These are phyloP conservation scores for Elymnias hypermnestra DNA, from an alignment of 1,140 invertebrate species.

Conservation along the genomic window DNA sequence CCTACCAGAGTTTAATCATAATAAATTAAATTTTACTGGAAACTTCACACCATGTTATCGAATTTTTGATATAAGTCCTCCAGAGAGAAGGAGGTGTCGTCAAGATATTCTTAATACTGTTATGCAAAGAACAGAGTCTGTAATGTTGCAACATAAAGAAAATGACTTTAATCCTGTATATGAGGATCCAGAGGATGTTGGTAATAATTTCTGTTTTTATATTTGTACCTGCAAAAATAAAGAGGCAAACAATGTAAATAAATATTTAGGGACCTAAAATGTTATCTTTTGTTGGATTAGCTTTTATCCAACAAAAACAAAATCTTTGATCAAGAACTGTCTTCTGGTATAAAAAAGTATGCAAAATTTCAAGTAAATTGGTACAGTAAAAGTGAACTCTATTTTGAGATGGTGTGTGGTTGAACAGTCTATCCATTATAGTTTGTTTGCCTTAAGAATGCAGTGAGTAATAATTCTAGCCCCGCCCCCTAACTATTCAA, in stretches of 20 bases:
- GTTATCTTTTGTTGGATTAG: too few species aligned
- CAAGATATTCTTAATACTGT: conserved; percentile 50
- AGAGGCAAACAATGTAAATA: background rate
- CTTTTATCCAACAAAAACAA: too few species aligned
- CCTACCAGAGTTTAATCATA: conserved; percentile 19
- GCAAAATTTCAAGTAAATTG: too few species aligned
- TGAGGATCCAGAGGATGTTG: conserved; percentile 61
- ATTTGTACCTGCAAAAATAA: background rate
- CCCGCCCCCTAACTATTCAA: too few species aligned
- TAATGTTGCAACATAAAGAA: conserved; percentile 29
- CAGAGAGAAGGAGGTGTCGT: conserved; percentile 32
- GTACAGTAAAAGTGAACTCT: too few species aligned
- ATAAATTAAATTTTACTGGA: conserved; percentile 42
- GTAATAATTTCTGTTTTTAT: conserved; percentile 19
- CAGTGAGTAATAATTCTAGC: too few species aligned
- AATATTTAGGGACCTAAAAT: background rate
- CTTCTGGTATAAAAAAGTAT: too few species aligned
- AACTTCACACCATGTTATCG: conserved; percentile 44
- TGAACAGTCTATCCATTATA: too few species aligned
- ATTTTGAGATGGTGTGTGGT: too few species aligned
- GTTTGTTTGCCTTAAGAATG: too few species aligned
- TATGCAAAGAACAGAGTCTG: conserved; percentile 40
- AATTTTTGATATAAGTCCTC: conserved; percentile 38
- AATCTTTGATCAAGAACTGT: too few species aligned
- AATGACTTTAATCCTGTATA: conserved; percentile 43